Base-by-base conservation (phyloP, 2,888 invertebrate genomes). In the Lepetodrilus schrolli region DNA sequence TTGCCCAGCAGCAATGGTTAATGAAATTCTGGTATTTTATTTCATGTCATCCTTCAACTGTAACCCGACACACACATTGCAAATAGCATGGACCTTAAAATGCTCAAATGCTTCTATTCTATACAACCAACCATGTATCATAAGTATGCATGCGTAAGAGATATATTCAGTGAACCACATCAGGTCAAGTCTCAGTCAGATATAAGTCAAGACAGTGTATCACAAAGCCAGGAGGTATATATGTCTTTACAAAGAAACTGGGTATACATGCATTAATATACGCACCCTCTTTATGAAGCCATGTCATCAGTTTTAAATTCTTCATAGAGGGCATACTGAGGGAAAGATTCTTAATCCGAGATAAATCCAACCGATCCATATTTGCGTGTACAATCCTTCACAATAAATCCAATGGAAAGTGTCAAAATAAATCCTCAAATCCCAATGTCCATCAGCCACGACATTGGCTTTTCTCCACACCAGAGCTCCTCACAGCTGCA, bases 321-420 rank as follows among this genome's bases (percentile, higher is more conserved):
- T 58, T 58, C 58, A 58, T 58, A 3, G 58, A 58, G 1, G 58
- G 58, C 58, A 58, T 58, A 30, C 58, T 58, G 26, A 58, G 58
- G 13, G 58, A 58, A 4, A 58, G 58, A 34, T 58, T 58, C 58
- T 58, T 58, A 58, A 58, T 58, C 58, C 58, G 58, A 34, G 58
- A 58, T 30, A 58, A 58, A 58, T 58, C 58, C 30, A 58, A 30
- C 13, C 58, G 58, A 58, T 58, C 58, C 58, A 58, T 58, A 26
- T 13, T 58, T 58, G 58, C 58, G 17, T 30, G 30, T 58, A 30
- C 26, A 58, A 58, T 58, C 34, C 58, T 30, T 17, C 7, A 58
- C 26, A 58, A 23, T 58, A 58, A 26, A 58, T 58, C 58, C 58
- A 58, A 58, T 10, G 13, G 5, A 17, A 43, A 43, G n/a, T 43